Conservation (phyloP, 1,140 invertebrate genomes). For the Pararge aegeria region DNA sequence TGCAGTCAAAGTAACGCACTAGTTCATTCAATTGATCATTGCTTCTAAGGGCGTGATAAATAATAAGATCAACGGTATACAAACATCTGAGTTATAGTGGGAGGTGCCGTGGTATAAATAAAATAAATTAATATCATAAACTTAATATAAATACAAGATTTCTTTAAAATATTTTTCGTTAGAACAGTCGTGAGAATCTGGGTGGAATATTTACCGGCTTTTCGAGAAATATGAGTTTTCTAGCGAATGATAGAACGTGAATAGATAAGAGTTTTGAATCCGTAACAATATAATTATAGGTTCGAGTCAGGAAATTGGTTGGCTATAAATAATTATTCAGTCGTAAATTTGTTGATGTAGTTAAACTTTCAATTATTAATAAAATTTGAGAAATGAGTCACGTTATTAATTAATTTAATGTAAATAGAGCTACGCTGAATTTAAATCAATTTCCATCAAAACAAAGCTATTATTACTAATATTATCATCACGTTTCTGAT, state of each 20-base stretch:
- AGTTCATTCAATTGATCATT: neutral
- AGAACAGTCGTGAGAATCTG: neutral
- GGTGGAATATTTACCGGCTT: neutral
- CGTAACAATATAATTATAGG: neutral
- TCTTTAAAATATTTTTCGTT: neutral
- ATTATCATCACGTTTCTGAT: too few relatives aligned
- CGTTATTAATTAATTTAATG: too few relatives aligned
- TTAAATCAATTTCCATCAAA: too few relatives aligned
- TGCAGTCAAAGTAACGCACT: neutral
- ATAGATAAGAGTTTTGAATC: neutral
- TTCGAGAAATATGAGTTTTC: neutral
- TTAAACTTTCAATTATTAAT: too few relatives aligned
- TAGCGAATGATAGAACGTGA: neutral
- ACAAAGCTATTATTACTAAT: too few relatives aligned
- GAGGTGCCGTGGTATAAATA: constrained; percentile 4
- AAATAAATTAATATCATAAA: constrained; percentile 6
- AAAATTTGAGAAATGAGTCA: too few relatives aligned
- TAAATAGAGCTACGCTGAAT: too few relatives aligned
- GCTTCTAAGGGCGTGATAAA: constrained; percentile 1
- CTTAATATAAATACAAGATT: constrained; percentile 2
- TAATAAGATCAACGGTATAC: constrained; percentile 5
- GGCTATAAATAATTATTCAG: too few relatives aligned
- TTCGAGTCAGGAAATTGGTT: neutral
- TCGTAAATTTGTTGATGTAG: too few relatives aligned
- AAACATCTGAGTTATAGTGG: constrained; percentile 7